phyloP scores from a whole-genome alignment of 2,888 invertebrate species.

The Brachypalpus laphriformis region DNA sequence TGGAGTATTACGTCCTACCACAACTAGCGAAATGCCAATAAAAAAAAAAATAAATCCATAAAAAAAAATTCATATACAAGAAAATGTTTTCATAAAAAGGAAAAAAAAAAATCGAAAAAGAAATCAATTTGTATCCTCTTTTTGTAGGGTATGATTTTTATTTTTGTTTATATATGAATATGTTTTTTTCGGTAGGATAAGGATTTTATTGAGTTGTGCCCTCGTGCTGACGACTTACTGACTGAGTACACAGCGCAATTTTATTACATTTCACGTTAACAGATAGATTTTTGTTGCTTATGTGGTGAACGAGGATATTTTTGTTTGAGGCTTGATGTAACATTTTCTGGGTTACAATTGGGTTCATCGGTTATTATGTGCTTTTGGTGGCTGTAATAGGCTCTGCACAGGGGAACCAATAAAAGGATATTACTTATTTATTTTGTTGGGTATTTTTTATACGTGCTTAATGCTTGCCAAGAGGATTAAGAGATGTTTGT shows the following conservation, averaged over 20 bases:
- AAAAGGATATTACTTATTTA: conserved; percentile 26
- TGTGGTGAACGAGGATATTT: background rate
- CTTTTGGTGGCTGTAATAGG: conserved; percentile 17
- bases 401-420: conserved; percentile 2
- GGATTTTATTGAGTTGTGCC: conserved; percentile 18
- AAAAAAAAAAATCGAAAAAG: background rate
- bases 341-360: background rate
- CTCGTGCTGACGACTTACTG: background rate
- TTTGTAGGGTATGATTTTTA: conserved; percentile 19
- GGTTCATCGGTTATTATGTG: conserved; percentile 43
- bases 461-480: background rate
- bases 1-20: conserved; percentile 38
- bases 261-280: conserved; percentile 20
- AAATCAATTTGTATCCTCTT: conserved; percentile 42
- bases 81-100: background rate
- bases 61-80: conserved; percentile 5
- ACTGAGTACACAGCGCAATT: background rate
- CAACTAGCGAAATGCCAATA: conserved; percentile 30
- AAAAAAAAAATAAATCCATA: conserved; percentile 2
- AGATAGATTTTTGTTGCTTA: conserved; percentile 26
- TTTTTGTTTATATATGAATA: background rate
- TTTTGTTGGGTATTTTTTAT: conserved; percentile 2
- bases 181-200: background rate
- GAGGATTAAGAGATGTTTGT: conserved; percentile 18
- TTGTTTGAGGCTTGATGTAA: background rate